phyloP scores from a whole-genome alignment of 2,113 vertebrate genomes.

The Etheostoma cragini region DNA sequence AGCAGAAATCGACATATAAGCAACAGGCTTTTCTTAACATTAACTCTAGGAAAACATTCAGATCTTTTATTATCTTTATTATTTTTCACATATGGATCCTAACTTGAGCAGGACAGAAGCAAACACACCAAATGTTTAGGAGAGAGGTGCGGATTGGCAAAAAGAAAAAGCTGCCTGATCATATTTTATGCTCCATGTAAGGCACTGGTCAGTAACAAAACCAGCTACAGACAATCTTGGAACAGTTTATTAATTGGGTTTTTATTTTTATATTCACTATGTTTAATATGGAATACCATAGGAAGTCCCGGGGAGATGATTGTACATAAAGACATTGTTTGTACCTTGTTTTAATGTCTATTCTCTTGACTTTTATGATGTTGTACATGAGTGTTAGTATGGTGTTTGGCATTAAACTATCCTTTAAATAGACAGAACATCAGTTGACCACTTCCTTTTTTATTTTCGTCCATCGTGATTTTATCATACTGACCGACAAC shows the following conservation, averaged over 20 bases:
- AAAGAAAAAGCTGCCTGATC: not conserved
- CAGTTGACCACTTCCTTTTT: not conserved
- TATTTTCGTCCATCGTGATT: not conserved
- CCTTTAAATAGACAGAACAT: slow-evolving; percentile 68
- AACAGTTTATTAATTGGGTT: slow-evolving; percentile 71
- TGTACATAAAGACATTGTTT: slow-evolving; percentile 79
- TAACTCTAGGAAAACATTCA: not conserved
- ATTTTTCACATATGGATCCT: not conserved
- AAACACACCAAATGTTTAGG: slow-evolving; percentile 14
- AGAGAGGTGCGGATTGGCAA: not conserved
- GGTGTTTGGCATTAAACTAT: slow-evolving; percentile 88
- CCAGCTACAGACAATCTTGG: slow-evolving; percentile 80
- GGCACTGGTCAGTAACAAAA: slow-evolving; percentile 53
- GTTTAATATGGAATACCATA: slow-evolving; percentile 63
- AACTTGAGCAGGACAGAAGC: not conserved
- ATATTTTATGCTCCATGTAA: slow-evolving; percentile 13
- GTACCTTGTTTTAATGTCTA: slow-evolving; percentile 76
- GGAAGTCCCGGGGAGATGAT: slow-evolving; percentile 67
- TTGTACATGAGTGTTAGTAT: slow-evolving; percentile 86
- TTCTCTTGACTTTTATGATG: slow-evolving; percentile 81
- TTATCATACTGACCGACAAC: not conserved
- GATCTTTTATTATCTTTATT: not conserved
- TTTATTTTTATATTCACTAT: slow-evolving; percentile 80
- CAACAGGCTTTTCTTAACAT: not conserved
- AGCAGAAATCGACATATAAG: not conserved